A percentile compares a stretch with the other conserved stretches of the same genome.
phyloP scores from a whole-genome alignment of 2,797 vertebrate genomes.

The Triplophysa bombifrons region DNA sequence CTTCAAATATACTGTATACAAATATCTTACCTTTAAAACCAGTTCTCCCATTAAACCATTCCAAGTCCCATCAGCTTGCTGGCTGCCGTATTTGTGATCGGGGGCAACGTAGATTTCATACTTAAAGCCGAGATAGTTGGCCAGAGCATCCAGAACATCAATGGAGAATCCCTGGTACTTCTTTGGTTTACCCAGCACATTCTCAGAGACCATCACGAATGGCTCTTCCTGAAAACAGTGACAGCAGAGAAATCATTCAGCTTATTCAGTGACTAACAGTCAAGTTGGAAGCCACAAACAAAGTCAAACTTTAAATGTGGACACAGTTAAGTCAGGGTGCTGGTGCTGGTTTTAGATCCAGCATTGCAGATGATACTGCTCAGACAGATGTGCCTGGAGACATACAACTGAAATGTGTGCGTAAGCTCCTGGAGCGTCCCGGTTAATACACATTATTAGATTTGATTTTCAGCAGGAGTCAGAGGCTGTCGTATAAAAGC shows the following conservation, averaged over 20 bases:
- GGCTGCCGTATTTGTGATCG: conserved; percentile 95
- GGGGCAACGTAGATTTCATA: conserved; percentile 97
- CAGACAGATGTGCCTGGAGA: too few relatives aligned
- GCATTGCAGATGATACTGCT: not conserved
- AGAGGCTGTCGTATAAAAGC: conserved; percentile 24
- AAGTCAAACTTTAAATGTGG: not conserved
- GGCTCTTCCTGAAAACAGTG: conserved; percentile 87
- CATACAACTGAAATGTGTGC: not conserved
- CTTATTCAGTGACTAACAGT: not conserved
- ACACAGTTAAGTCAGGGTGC: conserved; percentile 46
- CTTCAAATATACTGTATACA: not conserved
- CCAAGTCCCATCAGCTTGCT: conserved; percentile 92
- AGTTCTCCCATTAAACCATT: conserved; percentile 96
- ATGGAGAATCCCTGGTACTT: conserved; percentile 98
- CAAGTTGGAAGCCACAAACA: conserved; percentile 23
- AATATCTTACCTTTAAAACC: conserved; percentile 90
- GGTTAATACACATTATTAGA: conserved; percentile 41
- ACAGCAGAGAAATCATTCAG: conserved; percentile 3
- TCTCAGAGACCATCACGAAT: conserved; percentile 99
- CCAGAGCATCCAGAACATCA: conserved; percentile 93
- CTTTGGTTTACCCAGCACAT: conserved; percentile 96
- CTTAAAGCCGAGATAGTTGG: conserved; percentile 96
- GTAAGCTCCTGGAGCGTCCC: conserved; percentile 30
- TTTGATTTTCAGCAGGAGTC: conserved; percentile 36
- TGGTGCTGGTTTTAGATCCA: conserved; percentile 40